Evolutionary conservation across 2,797 vertebrate species (phyloP).

Genomic region (Sebastes flavidus): DNA sequence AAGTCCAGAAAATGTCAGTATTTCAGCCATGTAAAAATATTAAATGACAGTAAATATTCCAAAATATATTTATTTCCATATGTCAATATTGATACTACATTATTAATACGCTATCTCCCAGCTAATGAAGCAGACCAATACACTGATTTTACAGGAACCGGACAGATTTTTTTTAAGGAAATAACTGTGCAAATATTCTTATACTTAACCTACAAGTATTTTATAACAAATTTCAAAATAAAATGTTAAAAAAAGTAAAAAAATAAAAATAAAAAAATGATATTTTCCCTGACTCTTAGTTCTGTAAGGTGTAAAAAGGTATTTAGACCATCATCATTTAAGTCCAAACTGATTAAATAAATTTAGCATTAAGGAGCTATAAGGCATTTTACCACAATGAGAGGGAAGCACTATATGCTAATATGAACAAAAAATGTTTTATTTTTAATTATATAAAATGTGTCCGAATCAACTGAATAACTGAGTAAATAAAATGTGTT

Average conservation of each 20-base stretch:
- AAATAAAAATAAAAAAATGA: background rate
- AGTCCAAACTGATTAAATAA: background rate
- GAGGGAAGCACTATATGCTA: background rate
- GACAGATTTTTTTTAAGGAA: too few relatives aligned
- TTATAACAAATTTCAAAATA: background rate
- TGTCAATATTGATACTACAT: background rate
- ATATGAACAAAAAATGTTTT: background rate
- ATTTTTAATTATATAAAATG: background rate
- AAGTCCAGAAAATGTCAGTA: background rate
- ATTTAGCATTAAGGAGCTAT: background rate
- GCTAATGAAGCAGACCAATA: background rate
- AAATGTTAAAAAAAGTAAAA: background rate
- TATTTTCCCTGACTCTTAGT: background rate
- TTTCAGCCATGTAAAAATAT: background rate
- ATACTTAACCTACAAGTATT: background rate
- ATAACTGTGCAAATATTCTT: background rate
- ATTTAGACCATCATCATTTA: too few relatives aligned
- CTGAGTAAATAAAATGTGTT: background rate
- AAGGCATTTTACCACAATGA: background rate
- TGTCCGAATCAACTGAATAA: background rate
- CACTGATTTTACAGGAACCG: too few relatives aligned
- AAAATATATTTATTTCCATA: background rate
- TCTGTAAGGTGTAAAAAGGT: background rate
- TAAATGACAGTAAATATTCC: background rate
- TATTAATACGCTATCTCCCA: background rate